Percentiles rank a stretch among this genome's conserved stretches.
Evolutionary conservation across 2,888 invertebrate species (phyloP).

Genomic region (Ichneumon xanthorius): DNA sequence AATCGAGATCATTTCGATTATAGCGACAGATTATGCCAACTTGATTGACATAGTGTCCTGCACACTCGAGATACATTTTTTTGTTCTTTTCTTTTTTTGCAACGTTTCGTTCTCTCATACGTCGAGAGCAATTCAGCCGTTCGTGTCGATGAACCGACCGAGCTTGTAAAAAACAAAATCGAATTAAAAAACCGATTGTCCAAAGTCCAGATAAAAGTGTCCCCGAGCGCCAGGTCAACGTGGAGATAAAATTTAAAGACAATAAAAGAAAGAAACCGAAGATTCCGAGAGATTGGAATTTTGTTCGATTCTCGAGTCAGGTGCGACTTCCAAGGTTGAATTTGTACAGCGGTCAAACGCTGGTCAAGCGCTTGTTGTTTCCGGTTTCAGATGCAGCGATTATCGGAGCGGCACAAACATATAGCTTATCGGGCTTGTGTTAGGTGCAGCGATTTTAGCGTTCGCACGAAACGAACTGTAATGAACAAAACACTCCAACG

Average conservation of each 20-base stretch:
- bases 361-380: constrained; percentile 37
- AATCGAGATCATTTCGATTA: constrained; percentile 40
- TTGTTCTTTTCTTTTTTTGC: background rate
- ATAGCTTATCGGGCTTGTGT: background rate
- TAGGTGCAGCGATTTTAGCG: constrained; percentile 19
- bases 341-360: background rate
- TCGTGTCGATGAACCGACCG: constrained; percentile 20
- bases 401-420: constrained; percentile 12
- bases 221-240: background rate
- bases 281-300: constrained; percentile 8
- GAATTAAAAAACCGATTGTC: constrained; percentile 25
- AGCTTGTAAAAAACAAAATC: constrained; percentile 43
- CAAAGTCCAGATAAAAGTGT: constrained; percentile 41
- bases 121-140: background rate
- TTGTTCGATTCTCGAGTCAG: constrained; percentile 9
- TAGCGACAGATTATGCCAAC: constrained; percentile 25
- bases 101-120: background rate
- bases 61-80: background rate
- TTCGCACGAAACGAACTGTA: background rate
- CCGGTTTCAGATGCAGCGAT: constrained; percentile 11
- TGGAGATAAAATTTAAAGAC: background rate
- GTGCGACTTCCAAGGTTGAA: constrained; percentile 40
- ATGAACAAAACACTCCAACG: background rate
- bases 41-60: background rate
- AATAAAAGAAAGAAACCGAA: constrained; percentile 2